phyloP scores from a whole-genome alignment of 2,113 vertebrate genomes.

The Chaetodon trifascialis region DNA sequence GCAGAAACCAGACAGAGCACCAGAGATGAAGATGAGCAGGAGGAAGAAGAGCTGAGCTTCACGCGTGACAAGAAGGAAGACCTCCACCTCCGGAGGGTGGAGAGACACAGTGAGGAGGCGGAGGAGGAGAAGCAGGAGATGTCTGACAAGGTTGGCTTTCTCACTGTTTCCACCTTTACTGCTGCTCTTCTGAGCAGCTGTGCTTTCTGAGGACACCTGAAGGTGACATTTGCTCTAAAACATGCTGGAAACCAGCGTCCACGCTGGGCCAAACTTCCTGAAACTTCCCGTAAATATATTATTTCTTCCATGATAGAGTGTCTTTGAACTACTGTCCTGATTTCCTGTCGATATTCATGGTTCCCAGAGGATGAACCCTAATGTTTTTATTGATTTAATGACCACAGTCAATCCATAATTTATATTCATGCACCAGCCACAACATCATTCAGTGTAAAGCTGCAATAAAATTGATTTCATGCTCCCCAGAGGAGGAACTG shows the following conservation, averaged over 20 bases:
- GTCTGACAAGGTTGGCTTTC: conserved; percentile 52
- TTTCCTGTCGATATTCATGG: not conserved
- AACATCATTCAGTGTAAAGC: not conserved
- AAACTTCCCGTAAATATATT: not conserved
- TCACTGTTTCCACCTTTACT: not conserved
- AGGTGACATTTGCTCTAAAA: not conserved
- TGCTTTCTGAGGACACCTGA: too few relatives aligned
- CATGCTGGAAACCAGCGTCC: not conserved
- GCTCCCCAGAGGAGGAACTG: not conserved
- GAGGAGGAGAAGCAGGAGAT: conserved; percentile 18
- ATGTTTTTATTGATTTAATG: not conserved
- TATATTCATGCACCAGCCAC: not conserved
- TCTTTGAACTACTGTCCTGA: not conserved
- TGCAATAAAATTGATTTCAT: not conserved
- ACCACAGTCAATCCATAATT: not conserved
- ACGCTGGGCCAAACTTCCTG: not conserved
- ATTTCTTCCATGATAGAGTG: not conserved
- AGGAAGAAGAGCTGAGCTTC: conserved; percentile 55
- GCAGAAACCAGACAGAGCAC: not conserved
- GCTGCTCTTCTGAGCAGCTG: too few relatives aligned
- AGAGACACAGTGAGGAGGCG: not conserved
- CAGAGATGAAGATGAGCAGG: conserved; percentile 33
- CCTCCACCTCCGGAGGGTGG: conserved; percentile 19
- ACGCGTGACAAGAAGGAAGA: conserved; percentile 29
- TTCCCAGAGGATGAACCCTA: not conserved